Evolutionary conservation across 2,113 vertebrate genomes (phyloP).

Genomic region (Brienomyrus longianalis): DNA sequence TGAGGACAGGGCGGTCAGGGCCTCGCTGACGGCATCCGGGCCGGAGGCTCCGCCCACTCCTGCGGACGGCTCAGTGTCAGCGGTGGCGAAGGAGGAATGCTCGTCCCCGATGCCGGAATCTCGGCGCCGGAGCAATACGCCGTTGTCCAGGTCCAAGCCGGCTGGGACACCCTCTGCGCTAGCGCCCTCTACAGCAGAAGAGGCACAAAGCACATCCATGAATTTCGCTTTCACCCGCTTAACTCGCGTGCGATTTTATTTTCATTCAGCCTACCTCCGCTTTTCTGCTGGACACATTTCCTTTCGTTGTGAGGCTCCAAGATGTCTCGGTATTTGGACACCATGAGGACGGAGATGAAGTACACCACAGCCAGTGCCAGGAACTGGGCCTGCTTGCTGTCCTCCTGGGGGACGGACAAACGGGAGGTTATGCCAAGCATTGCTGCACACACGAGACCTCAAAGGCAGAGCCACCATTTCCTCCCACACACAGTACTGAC

Average conservation of each 20-base stretch:
- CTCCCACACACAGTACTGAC: background rate
- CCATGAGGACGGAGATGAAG: conserved; percentile 98
- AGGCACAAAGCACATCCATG: background rate
- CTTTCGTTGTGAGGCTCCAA: conserved; percentile 90
- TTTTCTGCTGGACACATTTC: conserved; percentile 53
- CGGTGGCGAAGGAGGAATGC: conserved; percentile 47
- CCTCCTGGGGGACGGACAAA: conserved; percentile 68
- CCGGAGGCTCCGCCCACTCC: conserved; percentile 55
- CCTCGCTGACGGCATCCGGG: conserved; percentile 87
- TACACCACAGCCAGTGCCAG: conserved; percentile 95
- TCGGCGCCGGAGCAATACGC: conserved; percentile 56
- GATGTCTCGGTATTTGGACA: conserved; percentile 97
- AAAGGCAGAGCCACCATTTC: background rate
- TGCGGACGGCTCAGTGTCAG: conserved; percentile 26
- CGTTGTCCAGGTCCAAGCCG: conserved; percentile 54
- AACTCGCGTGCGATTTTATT: background rate
- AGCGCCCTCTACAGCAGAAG: background rate
- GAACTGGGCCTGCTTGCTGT: conserved; percentile 98
- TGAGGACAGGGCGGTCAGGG: conserved; percentile 77
- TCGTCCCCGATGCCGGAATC: conserved; percentile 79
- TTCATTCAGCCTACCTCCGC: conserved; percentile 47
- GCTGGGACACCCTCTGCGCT: background rate
- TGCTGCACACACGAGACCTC: conserved; percentile 34
- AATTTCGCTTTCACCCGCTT: background rate
- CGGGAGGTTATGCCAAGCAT: conserved; percentile 35